phyloP scores from a whole-genome alignment of 1,140 invertebrate genomes.

The Dreissena polymorpha region DNA sequence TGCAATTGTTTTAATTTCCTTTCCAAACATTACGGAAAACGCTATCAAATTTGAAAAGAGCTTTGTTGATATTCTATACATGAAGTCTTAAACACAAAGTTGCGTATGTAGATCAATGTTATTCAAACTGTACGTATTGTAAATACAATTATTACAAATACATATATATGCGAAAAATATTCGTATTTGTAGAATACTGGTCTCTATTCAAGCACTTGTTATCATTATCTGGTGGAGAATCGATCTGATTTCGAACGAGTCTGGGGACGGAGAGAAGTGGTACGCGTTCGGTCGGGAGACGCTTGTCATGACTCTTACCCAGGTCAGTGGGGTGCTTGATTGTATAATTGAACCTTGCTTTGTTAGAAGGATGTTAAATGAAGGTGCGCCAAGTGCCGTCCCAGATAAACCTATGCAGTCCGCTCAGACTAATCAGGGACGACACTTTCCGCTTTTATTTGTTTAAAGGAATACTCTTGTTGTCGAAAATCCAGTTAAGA shows the following conservation, averaged over 20 bases:
- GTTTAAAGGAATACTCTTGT: neutral
- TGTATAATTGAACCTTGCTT: neutral
- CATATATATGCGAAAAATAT: too few species aligned
- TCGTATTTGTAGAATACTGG: conserved; percentile 59
- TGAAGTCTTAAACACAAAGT: too few species aligned
- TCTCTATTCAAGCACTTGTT: conserved; percentile 64
- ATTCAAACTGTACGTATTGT: too few species aligned
- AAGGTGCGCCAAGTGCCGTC: neutral
- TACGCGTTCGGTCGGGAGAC: conserved; percentile 69
- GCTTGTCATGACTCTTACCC: conserved; percentile 66
- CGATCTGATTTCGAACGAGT: conserved; percentile 64
- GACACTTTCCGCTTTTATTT: neutral
- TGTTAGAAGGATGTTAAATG: neutral
- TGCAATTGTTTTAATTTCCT: too few species aligned
- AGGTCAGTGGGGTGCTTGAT: conserved; percentile 51
- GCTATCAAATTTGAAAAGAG: too few species aligned
- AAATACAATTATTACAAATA: too few species aligned
- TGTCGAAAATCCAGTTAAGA: neutral
- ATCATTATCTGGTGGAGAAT: conserved; percentile 73
- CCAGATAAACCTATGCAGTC: neutral
- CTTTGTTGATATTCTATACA: too few species aligned
- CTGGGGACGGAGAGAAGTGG: conserved; percentile 59
- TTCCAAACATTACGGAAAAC: too few species aligned
- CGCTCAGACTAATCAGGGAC: neutral
- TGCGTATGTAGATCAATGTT: too few species aligned